Evolutionary conservation across 2,797 vertebrate genomes (phyloP), one percentile per base, ranked within the genome.

Genomic region (Pogonophryne albipinna): DNA sequence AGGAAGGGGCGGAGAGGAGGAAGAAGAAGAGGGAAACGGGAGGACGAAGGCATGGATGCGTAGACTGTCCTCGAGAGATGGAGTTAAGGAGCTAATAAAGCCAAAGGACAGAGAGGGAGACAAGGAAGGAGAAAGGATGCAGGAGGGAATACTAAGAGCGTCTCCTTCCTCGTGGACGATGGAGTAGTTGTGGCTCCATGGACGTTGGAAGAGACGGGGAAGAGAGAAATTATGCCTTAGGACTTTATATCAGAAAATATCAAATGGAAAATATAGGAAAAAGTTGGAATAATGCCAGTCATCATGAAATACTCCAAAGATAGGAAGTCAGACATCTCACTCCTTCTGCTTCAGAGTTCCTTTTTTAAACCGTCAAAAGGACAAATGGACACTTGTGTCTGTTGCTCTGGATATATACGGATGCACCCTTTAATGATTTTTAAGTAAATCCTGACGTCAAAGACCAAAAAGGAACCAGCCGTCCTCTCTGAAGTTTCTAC

Each of bases 81-180:
- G 74, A 79, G 73, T n/a, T 76, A 72, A 68, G 66, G 50, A 80
- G 77, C 76, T 16, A 56, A 74, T 78, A 61, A 84, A 73, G 83
- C 27, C 27, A 27, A 27, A 87, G 72, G 83, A 87, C 74, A 76
- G 62, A 58, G 42, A 75, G 15, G 56, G 57, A 76, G 78, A 85
- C 34, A 38, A 79, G 69, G 62, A 67, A 62, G 66, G 71, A 61
- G 62, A 16, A 55, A 76, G 58, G 72, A 83, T 57, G 65, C 64
- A 10, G 76, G 64, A 64, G 46, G 66, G 74, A 79, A 80, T 45
- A 50, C 44, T 69, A 56, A 75, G 20, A 74, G 59, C 12, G 58
- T 20, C 38, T 71, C 31, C 45, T 59, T 76, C 41, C 62, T 66
- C 0, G 8, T 16, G 75, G 87, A 84, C 3, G 62, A 76, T 55